Evolutionary conservation across 1,140 invertebrate species (phyloP).

Genomic region (Agrilus planipennis): DNA sequence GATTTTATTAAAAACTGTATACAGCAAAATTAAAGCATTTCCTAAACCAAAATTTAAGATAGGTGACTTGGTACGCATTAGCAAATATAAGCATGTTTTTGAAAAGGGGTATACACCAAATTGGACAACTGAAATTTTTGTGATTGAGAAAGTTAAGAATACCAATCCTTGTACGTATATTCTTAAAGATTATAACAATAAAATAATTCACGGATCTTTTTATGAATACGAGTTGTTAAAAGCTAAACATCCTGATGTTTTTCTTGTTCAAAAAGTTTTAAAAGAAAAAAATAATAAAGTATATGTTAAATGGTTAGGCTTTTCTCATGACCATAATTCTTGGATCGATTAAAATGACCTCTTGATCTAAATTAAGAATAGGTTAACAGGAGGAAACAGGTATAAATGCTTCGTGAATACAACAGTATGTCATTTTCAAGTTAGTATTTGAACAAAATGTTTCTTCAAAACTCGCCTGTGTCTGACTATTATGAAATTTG

Average conservation of each 20-base stretch:
- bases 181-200: constrained; percentile 22
- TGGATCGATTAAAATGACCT: constrained; percentile 15
- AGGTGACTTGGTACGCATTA: constrained; percentile 30
- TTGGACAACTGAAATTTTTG: constrained; percentile 33
- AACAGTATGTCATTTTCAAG: no score
- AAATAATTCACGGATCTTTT: constrained; percentile 28
- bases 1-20: constrained; percentile 11
- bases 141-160: constrained; percentile 23
- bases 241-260: constrained; percentile 24
- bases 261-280: constrained; percentile 27
- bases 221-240: constrained; percentile 28
- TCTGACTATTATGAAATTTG: no score
- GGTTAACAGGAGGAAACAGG: no score
- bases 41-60: constrained; percentile 19
- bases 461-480: no score
- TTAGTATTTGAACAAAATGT: no score
- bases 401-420: no score
- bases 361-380: no score
- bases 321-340: constrained; percentile 13
- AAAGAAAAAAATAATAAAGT: constrained; percentile 21
- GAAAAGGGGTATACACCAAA: constrained; percentile 34
- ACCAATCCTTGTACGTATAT: constrained; percentile 29
- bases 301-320: constrained; percentile 26
- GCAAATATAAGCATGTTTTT: constrained; percentile 31
- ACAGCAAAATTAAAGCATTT: constrained; percentile 15